Evolutionary conservation across 2,797 vertebrate species (phyloP), one percentile per base, ranked within the genome.

Genomic region (Spea hammondii): DNA sequence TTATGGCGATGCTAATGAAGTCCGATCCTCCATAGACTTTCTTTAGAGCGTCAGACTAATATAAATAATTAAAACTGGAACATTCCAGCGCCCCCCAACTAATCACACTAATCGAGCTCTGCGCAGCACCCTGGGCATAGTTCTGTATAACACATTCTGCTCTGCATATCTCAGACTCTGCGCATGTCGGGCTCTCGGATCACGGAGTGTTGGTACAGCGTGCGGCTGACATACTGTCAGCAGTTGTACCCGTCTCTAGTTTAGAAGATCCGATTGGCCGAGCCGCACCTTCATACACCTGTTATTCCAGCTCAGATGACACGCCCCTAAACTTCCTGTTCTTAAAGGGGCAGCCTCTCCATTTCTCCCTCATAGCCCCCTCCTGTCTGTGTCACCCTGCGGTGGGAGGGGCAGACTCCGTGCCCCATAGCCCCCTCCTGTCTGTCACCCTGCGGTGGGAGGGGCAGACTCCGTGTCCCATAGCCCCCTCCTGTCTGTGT

Each of bases 271-370:
- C 75, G 45, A 54, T n/a, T 10, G 10, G n/a, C 54, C 32, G 13
- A 47, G 66, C 72, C 78, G 59, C 79, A 76, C 79, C 79, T 76
- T 11, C 55, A 72, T 72, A 76, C 68, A 76, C 67, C 73, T 76
- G 79, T 66, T 55, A 10, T 13, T n/a, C 71, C 68, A 10, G 54
- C 70, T 32, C 49, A 11, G 66, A 46, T 47, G 50, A 59, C 32
- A 32, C 32, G 32, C 32, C 32, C 32, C 32, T 32, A 32, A 32
- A 32, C 32, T 32, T 13, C 55, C 55, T 59, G 55, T 13, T 10
- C 3, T 59, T 10, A 13, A 8, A 14, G 67, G 48, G 13, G 44
- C 54, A 62, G n/a, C 11, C 44, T 45, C 49, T 45, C 49, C 6
- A 53, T 53, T 5, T 70, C 12, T 32, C 32, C 32, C 32, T 13